A percentile compares a stretch with the other conserved stretches of the same genome.
These are phyloP conservation scores for Melitaea athalia DNA, from an alignment of 2,888 invertebrate species.

Conservation along the genomic window DNA sequence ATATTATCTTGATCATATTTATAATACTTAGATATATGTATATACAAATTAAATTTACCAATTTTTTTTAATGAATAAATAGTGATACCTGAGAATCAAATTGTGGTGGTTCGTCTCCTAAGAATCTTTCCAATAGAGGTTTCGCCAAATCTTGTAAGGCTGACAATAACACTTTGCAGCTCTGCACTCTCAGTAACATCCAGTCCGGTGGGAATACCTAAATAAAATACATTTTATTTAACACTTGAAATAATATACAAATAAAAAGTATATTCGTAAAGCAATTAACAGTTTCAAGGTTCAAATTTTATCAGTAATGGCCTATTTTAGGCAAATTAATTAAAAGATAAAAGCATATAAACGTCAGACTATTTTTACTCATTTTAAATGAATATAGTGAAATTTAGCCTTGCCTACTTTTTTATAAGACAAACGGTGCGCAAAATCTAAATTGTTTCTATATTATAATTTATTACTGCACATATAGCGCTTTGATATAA, in stretches of 20 bases:
- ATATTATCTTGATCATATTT: too few species aligned
- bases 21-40: too few species aligned
- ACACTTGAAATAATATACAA: background rate
- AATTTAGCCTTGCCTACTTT: too few species aligned
- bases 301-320: background rate
- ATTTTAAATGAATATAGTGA: background rate
- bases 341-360: background rate
- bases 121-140: conserved; percentile 91
- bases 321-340: background rate
- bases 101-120: conserved; percentile 85
- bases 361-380: background rate
- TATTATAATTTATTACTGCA: too few species aligned
- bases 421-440: too few species aligned
- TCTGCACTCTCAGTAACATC: conserved; percentile 94
- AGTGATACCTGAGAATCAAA: conserved; percentile 85
- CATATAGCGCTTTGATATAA: too few species aligned
- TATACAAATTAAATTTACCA: background rate
- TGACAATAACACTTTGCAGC: conserved; percentile 92
- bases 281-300: background rate
- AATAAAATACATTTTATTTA: conserved; percentile 12
- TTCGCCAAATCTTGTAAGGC: conserved; percentile 94
- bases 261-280: background rate
- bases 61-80: background rate
- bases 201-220: conserved; percentile 93
- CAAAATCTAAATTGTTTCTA: too few species aligned